Base-by-base conservation (phyloP, 2,797 vertebrate genomes). In the Huso huso region DNA sequence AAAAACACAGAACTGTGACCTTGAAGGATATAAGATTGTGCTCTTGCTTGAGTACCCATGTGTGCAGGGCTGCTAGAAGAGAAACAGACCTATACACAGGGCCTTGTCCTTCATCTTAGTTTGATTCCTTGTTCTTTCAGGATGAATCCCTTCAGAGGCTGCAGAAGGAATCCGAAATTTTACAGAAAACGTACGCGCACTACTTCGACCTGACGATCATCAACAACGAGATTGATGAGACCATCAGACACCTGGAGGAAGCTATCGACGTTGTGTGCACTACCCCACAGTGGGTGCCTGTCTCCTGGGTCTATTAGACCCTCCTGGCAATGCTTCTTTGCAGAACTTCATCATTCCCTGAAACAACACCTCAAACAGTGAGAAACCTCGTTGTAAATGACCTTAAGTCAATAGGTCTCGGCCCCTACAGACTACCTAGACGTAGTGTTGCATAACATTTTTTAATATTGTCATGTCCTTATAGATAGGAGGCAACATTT, bases 161-260 rank as follows among this genome's bases (percentile, higher is more conserved):
- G 81, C 96, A 99, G 89, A 98, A 97, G 83, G 96, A 99, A 82
- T 98, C 96, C 0, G 96, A 99, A 83, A 94, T 99, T 85, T 87
- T 99, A 67, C 96, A 98, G 90, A 95, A 95, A 91, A 97, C 96
- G 68, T 98, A 99, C 78, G 89, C 93, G 75, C 96, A 98, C 89
- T 99, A 95, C 89, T 99, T 99, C 71, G 96, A 99, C 89, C 93
- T 95, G 85, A 98, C 95, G 86, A 95, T 99, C 90, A 97, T 99
- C 89, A 99, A 99, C 92, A 99, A 99, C 59, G 95, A 99, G 87
- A 99, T 99, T 58, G 96, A 99, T 67, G 95, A 98, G 86, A 99
- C 96, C 84, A 98, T 99, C 89, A 85, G 90, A 78, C 93, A 94
- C 85, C 92, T 99, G 87, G 96, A 99, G 87, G 95, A 98, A 89